Evolutionary conservation across 2,797 vertebrate genomes (phyloP).

Genomic region (Apogon hyalosoma): DNA sequence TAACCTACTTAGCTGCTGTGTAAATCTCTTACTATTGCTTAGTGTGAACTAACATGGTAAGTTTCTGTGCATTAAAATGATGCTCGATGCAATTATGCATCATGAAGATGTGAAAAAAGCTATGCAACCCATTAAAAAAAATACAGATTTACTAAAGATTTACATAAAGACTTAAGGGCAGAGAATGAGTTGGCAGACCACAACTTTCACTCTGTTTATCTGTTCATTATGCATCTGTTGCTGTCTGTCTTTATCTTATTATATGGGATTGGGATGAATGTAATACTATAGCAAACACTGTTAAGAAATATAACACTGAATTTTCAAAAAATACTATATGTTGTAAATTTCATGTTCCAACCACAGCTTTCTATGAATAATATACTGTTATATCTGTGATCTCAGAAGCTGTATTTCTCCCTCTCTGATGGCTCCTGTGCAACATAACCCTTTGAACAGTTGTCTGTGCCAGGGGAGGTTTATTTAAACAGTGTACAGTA

Average conservation of each 20-base stretch:
- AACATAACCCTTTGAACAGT: conserved; percentile 18
- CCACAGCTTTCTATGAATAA: not conserved
- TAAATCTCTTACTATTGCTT: conserved; percentile 47
- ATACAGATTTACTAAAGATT: too few species aligned
- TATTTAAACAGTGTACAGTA: conserved; percentile 19
- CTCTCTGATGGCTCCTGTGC: conserved; percentile 21
- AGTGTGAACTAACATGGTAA: conserved; percentile 48
- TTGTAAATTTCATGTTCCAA: not conserved
- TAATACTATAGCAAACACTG: conserved; percentile 1
- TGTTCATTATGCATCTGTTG: conserved; percentile 13
- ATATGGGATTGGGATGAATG: not conserved
- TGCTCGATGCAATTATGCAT: conserved; percentile 15
- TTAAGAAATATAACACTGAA: not conserved
- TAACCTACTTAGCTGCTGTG: conserved; percentile 76
- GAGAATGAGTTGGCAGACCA: too few species aligned
- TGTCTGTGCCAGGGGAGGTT: conserved; percentile 2
- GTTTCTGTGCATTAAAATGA: conserved; percentile 45
- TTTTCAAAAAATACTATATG: not conserved
- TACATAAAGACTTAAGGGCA: too few species aligned
- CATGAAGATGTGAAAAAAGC: conserved; percentile 15
- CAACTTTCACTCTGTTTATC: conserved; percentile 3
- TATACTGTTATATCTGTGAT: conserved; percentile 5
- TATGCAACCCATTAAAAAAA: too few species aligned
- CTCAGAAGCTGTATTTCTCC: conserved; percentile 9
- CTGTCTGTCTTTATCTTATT: conserved; percentile 1